Percentiles rank a stretch among this genome's conserved stretches.
phyloP scores from a whole-genome alignment of 2,888 invertebrate species.

The Gandaritis pyraliata region DNA sequence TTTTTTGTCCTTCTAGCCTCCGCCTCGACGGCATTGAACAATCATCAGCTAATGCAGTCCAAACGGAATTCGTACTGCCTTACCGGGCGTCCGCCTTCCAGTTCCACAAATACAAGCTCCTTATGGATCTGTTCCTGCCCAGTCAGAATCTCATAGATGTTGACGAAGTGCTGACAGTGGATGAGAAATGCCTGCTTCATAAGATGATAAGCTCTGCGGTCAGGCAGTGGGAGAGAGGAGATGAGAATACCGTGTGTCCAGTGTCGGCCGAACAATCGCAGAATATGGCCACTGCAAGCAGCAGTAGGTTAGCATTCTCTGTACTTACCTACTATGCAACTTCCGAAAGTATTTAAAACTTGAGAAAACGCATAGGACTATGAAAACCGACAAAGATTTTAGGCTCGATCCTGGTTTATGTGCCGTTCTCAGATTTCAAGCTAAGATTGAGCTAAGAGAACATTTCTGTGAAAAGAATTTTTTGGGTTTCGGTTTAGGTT shows the following conservation, averaged over 20 bases:
- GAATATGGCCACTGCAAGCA: conserved; percentile 57
- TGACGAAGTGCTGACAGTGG: conserved; percentile 64
- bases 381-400: no score
- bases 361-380: no score
- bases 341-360: no score
- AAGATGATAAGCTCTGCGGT: conserved; percentile 85
- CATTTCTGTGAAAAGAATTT: no score
- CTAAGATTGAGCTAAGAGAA: no score
- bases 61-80: conserved; percentile 81
- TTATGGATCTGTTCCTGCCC: conserved; percentile 85
- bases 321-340: not conserved
- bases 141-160: conserved; percentile 69
- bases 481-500: no score
- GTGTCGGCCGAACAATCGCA: conserved; percentile 63
- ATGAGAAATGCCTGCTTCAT: conserved; percentile 82
- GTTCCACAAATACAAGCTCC: conserved; percentile 83
- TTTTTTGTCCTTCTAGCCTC: conserved; percentile 68
- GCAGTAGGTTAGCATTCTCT: conserved; percentile 52
- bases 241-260: conserved; percentile 82
- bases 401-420: no score
- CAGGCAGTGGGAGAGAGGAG: conserved; percentile 84
- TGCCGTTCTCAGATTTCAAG: no score
- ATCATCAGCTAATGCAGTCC: conserved; percentile 71
- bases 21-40: conserved; percentile 86
- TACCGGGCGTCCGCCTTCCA: conserved; percentile 85